These are phyloP conservation scores for Lamellibrachia satsuma DNA, from an alignment of 2,888 invertebrate species.

Conservation along the genomic window DNA sequence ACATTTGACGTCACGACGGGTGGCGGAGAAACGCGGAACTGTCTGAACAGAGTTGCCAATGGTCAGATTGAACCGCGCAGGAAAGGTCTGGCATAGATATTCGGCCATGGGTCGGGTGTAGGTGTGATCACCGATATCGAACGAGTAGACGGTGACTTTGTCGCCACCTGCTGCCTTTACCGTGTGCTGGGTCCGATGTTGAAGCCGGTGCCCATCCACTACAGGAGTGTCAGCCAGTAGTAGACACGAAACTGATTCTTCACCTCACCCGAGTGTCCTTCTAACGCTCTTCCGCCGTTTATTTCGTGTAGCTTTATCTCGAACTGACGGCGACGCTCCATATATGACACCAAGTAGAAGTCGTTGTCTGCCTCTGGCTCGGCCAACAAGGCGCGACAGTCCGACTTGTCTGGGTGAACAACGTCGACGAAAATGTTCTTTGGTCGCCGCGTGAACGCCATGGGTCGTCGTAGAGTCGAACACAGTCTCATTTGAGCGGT, in stretches of 20 bases:
- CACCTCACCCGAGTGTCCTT: not conserved
- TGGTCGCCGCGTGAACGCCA: too few relatives aligned
- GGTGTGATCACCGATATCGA: constrained; percentile 37
- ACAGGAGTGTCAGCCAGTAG: not conserved
- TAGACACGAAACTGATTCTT: not conserved
- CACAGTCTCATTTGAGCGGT: too few relatives aligned
- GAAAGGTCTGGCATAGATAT: constrained; percentile 30
- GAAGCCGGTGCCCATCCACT: constrained; percentile 33
- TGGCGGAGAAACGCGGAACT: constrained; percentile 25
- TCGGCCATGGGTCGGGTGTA: constrained; percentile 36
- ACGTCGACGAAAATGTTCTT: not conserved
- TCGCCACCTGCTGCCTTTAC: constrained; percentile 32
- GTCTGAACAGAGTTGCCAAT: constrained; percentile 37
- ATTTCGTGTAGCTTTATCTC: not conserved
- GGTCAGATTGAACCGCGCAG: constrained; percentile 26
- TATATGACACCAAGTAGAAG: not conserved
- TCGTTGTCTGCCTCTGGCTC: not conserved
- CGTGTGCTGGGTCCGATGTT: constrained; percentile 35
- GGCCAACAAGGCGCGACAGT: not conserved
- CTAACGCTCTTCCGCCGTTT: not conserved
- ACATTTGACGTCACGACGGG: constrained; percentile 27
- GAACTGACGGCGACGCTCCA: not conserved
- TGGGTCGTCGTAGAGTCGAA: too few relatives aligned
- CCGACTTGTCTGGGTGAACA: not conserved
- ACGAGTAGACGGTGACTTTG: constrained; percentile 33